Evolutionary conservation across 2,797 vertebrate genomes (phyloP), one percentile per base, ranked within the genome.

Genomic region (Aeoliscus strigatus): DNA sequence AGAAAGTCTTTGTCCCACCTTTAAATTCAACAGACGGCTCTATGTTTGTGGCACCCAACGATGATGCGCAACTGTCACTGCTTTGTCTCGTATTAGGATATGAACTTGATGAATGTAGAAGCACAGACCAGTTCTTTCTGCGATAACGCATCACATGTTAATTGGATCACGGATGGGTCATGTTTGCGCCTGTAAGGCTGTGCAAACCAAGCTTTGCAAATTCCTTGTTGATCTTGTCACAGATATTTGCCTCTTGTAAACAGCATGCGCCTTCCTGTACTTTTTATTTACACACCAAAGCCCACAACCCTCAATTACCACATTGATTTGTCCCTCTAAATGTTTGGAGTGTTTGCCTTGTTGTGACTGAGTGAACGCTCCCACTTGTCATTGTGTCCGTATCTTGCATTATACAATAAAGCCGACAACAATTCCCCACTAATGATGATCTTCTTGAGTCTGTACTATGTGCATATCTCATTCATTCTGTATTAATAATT

Each of bases 241-340:
- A 47, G 39, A 62, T 60, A 38, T 68, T 72, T 58, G 36, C n/a
- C 11, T 51, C 13, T 42, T 48, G 32, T 57, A 45, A 70, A 55
- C 64, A 60, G 35, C 13, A 34, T 36, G 33, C 11, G 15, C 12
- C 12, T 46, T 37, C 11, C 26, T 40, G 42, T 38, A 23, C 33
- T 46, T 66, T 51, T 68, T 66, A 60, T 67, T 57, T 63, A 46
- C 49, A 32, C 42, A 28, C 38, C 7, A 41, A 61, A 43, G 29
- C 18, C 41, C 33, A 43, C 46, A 18, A 53, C 30, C 46, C 21
- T 51, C 34, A 55, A 45, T 60, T 10, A 3, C 5, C 26, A 38
- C 34, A 8, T 55, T 43, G 55, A 66, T 65, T 38, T 70, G 57
- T 63, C 45, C 39, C 34, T 55, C 18, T 25, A 48, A 61, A 33